Conservation (phyloP, 2,797 vertebrate genomes). For the Rhinichthys osculus region DNA sequence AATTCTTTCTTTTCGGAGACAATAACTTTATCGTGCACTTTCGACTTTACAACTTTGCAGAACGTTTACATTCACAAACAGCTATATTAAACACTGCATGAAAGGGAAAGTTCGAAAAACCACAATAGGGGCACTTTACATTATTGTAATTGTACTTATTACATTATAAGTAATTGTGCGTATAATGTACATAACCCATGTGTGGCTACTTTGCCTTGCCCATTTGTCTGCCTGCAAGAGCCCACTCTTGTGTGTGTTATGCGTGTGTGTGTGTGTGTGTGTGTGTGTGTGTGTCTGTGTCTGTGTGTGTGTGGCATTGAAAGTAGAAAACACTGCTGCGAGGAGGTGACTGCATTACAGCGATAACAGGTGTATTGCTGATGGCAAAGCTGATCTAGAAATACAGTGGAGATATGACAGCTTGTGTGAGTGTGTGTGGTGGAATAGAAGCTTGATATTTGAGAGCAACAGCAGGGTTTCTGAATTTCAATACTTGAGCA, state of each 20-base stretch:
- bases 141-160: not conserved
- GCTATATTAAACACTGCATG: too few species aligned
- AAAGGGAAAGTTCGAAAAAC: too few species aligned
- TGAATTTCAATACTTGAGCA: conserved; percentile 29
- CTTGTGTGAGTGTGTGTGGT: conserved; percentile 36
- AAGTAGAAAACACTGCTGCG: conserved; percentile 38
- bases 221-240: conserved; percentile 21
- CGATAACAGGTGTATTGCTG: conserved; percentile 57
- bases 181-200: not conserved
- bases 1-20: too few species aligned
- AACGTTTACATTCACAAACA: too few species aligned
- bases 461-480: conserved; percentile 40
- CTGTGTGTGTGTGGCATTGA: conserved; percentile 14
- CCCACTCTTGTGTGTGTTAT: conserved; percentile 14
- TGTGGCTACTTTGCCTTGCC: conserved; percentile 20
- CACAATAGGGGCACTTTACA: too few species aligned
- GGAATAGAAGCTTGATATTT: conserved; percentile 38
- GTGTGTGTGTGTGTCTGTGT: not conserved
- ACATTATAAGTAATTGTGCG: not conserved
- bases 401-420: conserved; percentile 48
- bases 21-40: too few species aligned
- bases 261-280: not conserved
- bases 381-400: conserved; percentile 49
- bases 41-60: too few species aligned
- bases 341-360: conserved; percentile 53